These are phyloP conservation scores for Acanthopagrus latus DNA, from an alignment of 2,797 vertebrate genomes.

Conservation along the genomic window DNA sequence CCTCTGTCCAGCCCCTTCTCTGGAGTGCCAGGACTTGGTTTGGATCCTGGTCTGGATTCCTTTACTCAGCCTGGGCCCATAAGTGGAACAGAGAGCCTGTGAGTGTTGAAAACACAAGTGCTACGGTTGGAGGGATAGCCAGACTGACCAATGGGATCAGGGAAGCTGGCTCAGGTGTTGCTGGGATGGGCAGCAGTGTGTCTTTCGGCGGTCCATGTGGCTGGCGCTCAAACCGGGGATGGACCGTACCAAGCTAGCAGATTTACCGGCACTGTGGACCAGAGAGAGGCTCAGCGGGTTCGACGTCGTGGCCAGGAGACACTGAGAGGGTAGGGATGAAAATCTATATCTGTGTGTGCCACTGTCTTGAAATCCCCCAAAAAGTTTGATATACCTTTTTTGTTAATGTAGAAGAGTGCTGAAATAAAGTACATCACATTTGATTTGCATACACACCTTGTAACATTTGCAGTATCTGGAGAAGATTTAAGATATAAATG, in stretches of 20 bases:
- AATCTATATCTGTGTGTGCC: constrained; percentile 19
- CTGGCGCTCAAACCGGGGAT: constrained; percentile 79
- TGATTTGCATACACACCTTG: constrained; percentile 27
- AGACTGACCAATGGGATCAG: constrained; percentile 84
- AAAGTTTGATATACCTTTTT: background rate
- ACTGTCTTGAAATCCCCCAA: background rate
- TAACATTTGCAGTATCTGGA: constrained; percentile 55
- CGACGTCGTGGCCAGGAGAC: constrained; percentile 93
- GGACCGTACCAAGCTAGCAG: constrained; percentile 86
- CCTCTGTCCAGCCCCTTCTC: constrained; percentile 65
- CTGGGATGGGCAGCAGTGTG: constrained; percentile 88
- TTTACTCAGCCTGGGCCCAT: constrained; percentile 64
- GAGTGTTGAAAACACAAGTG: constrained; percentile 37
- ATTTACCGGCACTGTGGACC: constrained; percentile 83
- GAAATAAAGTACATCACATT: constrained; percentile 3
- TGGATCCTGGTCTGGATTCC: constrained; percentile 67
- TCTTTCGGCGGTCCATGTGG: constrained; percentile 70
- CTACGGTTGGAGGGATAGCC: constrained; percentile 65
- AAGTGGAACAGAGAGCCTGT: constrained; percentile 43
- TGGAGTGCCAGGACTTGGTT: constrained; percentile 76
- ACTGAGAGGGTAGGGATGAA: constrained; percentile 89
- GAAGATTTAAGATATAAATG: constrained; percentile 58
- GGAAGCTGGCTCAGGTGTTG: constrained; percentile 87
- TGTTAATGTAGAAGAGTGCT: background rate
- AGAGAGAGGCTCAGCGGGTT: constrained; percentile 88